Evolutionary conservation across 2,113 vertebrate species (phyloP).

Genomic region (Carassius carassius): DNA sequence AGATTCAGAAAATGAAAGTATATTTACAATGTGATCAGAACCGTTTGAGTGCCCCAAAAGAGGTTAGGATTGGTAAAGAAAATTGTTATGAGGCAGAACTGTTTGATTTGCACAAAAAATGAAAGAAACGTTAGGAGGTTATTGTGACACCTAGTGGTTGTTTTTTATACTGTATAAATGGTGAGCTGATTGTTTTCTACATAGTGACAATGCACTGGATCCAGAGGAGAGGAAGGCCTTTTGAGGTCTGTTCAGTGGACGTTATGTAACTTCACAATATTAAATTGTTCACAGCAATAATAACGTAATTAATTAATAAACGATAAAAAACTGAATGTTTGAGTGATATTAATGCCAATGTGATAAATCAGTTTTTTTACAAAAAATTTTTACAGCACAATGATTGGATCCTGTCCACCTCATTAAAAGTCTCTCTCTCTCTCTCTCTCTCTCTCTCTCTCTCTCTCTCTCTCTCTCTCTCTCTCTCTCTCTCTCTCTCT

Average conservation of each 20-base stretch:
- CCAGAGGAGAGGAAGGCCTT: background rate
- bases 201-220: background rate
- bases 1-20: too few species aligned
- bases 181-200: background rate
- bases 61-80: background rate
- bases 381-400: background rate
- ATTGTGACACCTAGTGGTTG: conserved; percentile 63
- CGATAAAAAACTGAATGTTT: background rate
- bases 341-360: background rate
- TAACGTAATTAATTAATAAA: background rate
- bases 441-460: too few species aligned
- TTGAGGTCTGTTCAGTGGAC: background rate
- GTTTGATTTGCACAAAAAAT: background rate
- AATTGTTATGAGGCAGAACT: background rate
- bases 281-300: too few species aligned
- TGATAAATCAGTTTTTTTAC: background rate
- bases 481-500: too few species aligned
- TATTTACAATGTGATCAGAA: too few species aligned
- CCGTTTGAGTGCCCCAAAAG: too few species aligned
- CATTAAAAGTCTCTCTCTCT: background rate
- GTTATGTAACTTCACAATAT: background rate
- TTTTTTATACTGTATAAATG: conserved; percentile 16
- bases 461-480: too few species aligned
- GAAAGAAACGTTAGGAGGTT: conserved; percentile 34
- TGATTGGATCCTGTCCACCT: background rate